Conservation (phyloP, 2,888 invertebrate species). For the Microctonus hyperodae region DNA sequence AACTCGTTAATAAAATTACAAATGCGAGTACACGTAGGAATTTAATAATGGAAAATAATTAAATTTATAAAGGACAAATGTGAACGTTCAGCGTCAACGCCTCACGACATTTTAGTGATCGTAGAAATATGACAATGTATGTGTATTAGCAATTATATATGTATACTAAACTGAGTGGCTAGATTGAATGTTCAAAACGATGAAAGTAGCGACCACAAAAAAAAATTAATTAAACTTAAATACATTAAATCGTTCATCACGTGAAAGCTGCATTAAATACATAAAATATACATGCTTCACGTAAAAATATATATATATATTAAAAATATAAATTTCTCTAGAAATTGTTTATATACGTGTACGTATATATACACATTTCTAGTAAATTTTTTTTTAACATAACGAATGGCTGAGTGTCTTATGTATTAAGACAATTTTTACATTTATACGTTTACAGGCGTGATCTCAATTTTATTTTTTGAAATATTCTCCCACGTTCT, state of each 20-base stretch:
- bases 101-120: background rate
- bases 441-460: slow-evolving; percentile 50
- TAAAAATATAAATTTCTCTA: no score
- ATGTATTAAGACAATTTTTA: slow-evolving; percentile 48
- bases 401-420: slow-evolving; percentile 8
- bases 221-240: no score
- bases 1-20: slow-evolving; percentile 16
- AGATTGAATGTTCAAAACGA: slow-evolving; percentile 1
- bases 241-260: no score
- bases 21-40: background rate
- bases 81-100: slow-evolving; percentile 29
- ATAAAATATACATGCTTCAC: no score
- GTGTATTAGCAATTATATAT: background rate
- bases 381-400: background rate
- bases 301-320: no score
- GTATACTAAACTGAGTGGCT: background rate
- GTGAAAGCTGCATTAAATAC: no score
- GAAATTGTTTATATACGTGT: no score
- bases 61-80: background rate
- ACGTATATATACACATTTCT: background rate
- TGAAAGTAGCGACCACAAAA: background rate
- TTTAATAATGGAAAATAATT: slow-evolving; percentile 1
- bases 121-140: background rate
- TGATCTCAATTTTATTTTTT: slow-evolving; percentile 38
- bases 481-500: slow-evolving; percentile 37